phyloP scores from a whole-genome alignment of 2,797 vertebrate genomes.

The Acanthurus lineatus region DNA sequence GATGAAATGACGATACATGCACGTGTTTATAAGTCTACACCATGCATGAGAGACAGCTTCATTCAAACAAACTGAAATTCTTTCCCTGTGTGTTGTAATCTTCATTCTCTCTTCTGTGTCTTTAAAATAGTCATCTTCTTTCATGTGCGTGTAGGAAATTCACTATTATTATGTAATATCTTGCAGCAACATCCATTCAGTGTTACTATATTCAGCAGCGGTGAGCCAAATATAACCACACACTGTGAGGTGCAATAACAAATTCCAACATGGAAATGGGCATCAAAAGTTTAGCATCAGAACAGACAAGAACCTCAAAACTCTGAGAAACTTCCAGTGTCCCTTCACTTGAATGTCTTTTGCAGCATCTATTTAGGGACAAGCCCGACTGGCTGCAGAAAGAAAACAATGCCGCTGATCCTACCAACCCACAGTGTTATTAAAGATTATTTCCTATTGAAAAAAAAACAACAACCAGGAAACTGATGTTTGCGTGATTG shows the following conservation, averaged over 20 bases:
- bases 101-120: conserved; percentile 23
- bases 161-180: conserved; percentile 77
- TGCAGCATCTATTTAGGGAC: neutral
- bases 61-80: conserved; percentile 21
- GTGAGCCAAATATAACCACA: conserved; percentile 67
- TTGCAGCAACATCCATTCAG: conserved; percentile 72
- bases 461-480: neutral
- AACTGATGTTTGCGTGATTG: neutral
- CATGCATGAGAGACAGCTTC: neutral
- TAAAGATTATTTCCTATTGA: neutral
- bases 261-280: conserved; percentile 22
- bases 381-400: neutral
- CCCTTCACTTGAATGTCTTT: neutral
- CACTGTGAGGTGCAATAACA: conserved; percentile 50
- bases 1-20: neutral
- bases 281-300: conserved; percentile 50
- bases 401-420: neutral
- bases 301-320: conserved; percentile 26
- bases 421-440: neutral
- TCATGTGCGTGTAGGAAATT: conserved; percentile 60
- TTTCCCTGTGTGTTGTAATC: conserved; percentile 1
- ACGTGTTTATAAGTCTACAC: neutral
- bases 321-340: neutral
- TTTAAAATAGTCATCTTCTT: conserved; percentile 63
- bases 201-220: conserved; percentile 66